Conservation (phyloP, 1,140 invertebrate species). For the Chelonus insularis region DNA sequence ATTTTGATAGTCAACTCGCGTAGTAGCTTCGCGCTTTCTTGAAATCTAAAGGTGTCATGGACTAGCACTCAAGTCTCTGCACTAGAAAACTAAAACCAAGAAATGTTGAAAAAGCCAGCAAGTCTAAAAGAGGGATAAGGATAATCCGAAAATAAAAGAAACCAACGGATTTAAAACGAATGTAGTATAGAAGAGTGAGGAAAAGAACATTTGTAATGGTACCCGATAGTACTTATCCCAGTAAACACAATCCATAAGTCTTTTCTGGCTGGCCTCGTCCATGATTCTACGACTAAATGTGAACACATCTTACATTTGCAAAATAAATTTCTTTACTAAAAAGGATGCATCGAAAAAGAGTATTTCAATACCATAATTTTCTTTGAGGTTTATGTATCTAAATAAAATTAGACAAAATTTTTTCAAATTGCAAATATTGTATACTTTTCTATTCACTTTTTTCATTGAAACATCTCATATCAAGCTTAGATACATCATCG, state of each 20-base stretch:
- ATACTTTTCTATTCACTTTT: too few relatives aligned
- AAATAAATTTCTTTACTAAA: background rate
- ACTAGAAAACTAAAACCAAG: conserved; percentile 7
- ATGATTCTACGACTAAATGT: background rate
- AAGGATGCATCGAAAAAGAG: too few relatives aligned
- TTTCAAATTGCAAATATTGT: too few relatives aligned
- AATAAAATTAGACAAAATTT: too few relatives aligned
- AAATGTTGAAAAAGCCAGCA: conserved; percentile 3
- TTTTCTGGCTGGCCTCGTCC: background rate
- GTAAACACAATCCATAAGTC: conserved; percentile 1
- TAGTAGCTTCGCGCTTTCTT: background rate
- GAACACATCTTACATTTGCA: background rate
- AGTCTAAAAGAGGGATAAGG: conserved; percentile 3
- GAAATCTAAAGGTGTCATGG: conserved; percentile 9
- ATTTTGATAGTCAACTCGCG: conserved; percentile 5
- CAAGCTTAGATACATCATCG: too few relatives aligned
- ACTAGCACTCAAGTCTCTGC: background rate
- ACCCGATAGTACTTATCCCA: background rate
- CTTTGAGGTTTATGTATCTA: too few relatives aligned
- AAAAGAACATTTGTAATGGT: background rate
- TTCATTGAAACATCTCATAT: too few relatives aligned
- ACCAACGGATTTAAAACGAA: background rate
- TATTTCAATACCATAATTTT: too few relatives aligned
- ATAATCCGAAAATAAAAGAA: conserved; percentile 23
- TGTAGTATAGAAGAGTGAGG: conserved; percentile 1